Evolutionary conservation across 2,888 invertebrate genomes (phyloP).

Genomic region (Ferrisia virgata): DNA sequence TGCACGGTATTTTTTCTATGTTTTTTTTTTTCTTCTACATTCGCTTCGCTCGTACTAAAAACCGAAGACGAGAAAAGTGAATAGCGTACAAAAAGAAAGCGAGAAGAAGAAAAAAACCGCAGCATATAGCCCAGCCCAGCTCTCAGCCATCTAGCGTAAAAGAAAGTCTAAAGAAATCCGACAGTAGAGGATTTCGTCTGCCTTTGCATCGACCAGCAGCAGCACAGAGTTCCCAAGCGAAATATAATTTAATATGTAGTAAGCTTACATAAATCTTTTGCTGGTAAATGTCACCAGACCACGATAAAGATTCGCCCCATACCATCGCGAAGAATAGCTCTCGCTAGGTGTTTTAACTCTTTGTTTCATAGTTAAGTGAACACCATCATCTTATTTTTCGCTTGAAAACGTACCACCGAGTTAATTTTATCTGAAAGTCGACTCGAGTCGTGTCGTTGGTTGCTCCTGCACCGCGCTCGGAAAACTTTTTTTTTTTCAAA

Average conservation of each 20-base stretch:
- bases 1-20: not conserved
- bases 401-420: conserved; percentile 16
- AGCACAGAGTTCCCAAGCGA: conserved; percentile 38
- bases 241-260: conserved; percentile 39
- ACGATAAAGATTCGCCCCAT: conserved; percentile 22
- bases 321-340: not conserved
- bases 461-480: not conserved
- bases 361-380: conserved; percentile 32
- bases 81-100: not conserved
- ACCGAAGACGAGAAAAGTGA: not conserved
- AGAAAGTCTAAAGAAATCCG: not conserved
- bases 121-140: not conserved
- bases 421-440: conserved; percentile 31
- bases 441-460: not conserved
- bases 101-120: not conserved
- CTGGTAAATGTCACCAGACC: conserved; percentile 34
- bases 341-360: conserved; percentile 23
- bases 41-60: too few species aligned
- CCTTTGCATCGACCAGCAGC: too few species aligned
- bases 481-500: not conserved
- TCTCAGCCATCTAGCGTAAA: too few species aligned
- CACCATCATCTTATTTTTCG: conserved; percentile 33
- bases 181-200: conserved; percentile 10
- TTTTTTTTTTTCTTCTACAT: not conserved
- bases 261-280: conserved; percentile 32